Conservation (phyloP, 1,140 invertebrate species). For the Rhysida immarginata region DNA sequence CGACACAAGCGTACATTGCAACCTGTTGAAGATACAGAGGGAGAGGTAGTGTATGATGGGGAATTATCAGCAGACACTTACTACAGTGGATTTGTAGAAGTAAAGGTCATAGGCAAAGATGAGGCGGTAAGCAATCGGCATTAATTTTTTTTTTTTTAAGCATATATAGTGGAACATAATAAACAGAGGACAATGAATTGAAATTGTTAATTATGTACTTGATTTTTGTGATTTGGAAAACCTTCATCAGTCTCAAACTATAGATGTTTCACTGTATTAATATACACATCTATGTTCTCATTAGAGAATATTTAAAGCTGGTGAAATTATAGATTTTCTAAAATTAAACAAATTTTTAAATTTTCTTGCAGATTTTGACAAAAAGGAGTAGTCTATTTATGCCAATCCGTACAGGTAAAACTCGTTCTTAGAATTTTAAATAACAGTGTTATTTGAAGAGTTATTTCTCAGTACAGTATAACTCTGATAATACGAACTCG, state of each 20-base stretch:
- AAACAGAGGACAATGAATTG: too few species aligned
- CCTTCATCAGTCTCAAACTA: too few species aligned
- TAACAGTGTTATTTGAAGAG: not conserved
- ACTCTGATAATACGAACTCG: too few species aligned
- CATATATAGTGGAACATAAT: too few species aligned
- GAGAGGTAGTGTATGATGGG: slow-evolving; percentile 39
- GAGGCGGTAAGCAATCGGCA: slow-evolving; percentile 1
- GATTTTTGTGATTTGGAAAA: too few species aligned
- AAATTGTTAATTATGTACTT: too few species aligned
- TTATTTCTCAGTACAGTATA: too few species aligned
- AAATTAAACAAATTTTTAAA: not conserved
- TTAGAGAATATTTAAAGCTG: too few species aligned
- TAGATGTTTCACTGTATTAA: too few species aligned
- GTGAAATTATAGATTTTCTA: not conserved
- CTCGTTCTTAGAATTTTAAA: slow-evolving; percentile 1
- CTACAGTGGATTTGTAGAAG: slow-evolving; percentile 65
- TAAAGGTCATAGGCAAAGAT: not conserved
- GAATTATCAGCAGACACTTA: slow-evolving; percentile 52
- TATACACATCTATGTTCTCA: too few species aligned
- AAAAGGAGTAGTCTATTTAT: slow-evolving; percentile 1
- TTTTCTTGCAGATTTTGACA: not conserved
- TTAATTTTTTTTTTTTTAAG: too few species aligned
- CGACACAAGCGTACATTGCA: slow-evolving; percentile 3
- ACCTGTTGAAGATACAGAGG: not conserved
- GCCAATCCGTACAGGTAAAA: not conserved